Evolutionary conservation across 1,140 invertebrate species (phyloP), one percentile per base, ranked within the genome.

Genomic region (Pseudoatta argentina): DNA sequence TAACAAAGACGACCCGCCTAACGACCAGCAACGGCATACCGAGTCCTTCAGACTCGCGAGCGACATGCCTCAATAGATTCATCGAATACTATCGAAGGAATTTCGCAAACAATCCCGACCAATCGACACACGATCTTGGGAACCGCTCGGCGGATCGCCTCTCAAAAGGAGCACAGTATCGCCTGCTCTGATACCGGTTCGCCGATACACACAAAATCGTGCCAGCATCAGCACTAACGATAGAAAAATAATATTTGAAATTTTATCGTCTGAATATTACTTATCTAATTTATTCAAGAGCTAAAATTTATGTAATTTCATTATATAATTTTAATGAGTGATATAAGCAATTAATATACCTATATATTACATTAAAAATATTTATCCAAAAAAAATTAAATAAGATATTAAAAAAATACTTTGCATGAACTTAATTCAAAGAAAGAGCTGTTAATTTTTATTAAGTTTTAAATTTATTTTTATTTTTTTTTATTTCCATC

Each of bases 61-160:
- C 93, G 93, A 94, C 94, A 92, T 94, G 94, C 94, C 93, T 95
- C 94, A 92, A 95, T 95, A 95, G 94, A 95, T 95, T 95, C 94
- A 95, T 95, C 94, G 94, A 95, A 95, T 95, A 95, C 94, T 95
- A 95, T 95, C 93, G 94, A 95, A 95, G 88, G 94, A 95, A 95
- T 95, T 94, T 94, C 92, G 89, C 94, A 92, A 95, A 94, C 92
- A 94, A 94, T 94, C 91, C 93, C 92, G 92, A 92, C 92, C 94
- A 94, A 95, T 95, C 94, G 94, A 95, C 94, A 94, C 92, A 93
- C 92, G 86, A 87, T 88, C 91, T 93, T 94, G 94, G 94, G 94
- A 95, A 95, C 94, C 92, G 87, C 88, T 91, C 76, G 91, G 89
- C 88, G 92, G 91, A 87, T 82, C 91, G 87, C 91, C 91, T 94